Evolutionary conservation across 2,113 vertebrate species (phyloP).

Genomic region (Notothenia rossii): DNA sequence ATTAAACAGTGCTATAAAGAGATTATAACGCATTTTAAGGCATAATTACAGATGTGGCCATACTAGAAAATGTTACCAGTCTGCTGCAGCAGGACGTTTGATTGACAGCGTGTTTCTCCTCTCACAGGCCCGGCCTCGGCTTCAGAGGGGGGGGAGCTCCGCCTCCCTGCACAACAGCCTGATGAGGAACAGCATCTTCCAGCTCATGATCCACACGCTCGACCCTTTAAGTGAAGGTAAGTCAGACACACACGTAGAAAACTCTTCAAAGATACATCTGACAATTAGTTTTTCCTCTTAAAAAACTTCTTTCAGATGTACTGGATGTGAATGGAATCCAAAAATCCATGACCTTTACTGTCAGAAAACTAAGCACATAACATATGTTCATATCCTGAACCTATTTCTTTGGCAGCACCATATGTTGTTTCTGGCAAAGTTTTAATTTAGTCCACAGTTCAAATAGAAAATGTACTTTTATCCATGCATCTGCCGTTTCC

Average conservation of each 20-base stretch:
- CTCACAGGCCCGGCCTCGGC: conserved; percentile 90
- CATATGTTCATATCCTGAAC: neutral
- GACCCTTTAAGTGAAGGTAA: conserved; percentile 91
- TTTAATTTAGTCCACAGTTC: neutral
- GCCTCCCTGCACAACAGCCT: conserved; percentile 97
- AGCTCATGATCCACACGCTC: conserved; percentile 98
- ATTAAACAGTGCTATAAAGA: no score
- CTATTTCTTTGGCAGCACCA: neutral
- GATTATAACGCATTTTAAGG: no score
- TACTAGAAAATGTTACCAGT: neutral
- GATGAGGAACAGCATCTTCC: conserved; percentile 99
- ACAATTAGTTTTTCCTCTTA: conserved; percentile 14
- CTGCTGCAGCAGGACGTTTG: conserved; percentile 19
- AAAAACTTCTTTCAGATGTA: conserved; percentile 19
- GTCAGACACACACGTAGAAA: conserved; percentile 6
- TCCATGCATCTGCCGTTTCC: neutral
- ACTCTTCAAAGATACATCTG: neutral
- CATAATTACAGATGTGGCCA: no score
- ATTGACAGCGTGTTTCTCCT: conserved; percentile 49
- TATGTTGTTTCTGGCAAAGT: neutral
- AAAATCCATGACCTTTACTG: neutral
- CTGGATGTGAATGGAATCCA: neutral
- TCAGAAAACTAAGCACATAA: neutral
- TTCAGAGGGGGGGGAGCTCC: conserved; percentile 95
- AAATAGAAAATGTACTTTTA: conserved; percentile 15